A percentile compares a stretch with the other conserved stretches of the same genome.
These are phyloP conservation scores for Mythimna impura DNA, from an alignment of 2,888 invertebrate species.

Conservation along the genomic window DNA sequence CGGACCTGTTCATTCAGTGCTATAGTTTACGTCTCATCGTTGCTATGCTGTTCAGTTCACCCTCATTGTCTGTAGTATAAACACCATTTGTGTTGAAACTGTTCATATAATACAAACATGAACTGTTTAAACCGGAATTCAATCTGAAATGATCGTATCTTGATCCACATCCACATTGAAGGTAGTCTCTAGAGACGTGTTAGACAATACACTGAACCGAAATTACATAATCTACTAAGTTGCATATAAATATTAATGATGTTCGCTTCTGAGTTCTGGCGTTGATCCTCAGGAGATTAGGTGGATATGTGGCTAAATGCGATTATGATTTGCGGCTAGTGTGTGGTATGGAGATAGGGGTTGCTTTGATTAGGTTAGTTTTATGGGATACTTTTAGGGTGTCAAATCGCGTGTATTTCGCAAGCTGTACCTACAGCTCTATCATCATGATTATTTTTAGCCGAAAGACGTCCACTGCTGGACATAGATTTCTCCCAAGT, in stretches of 20 bases:
- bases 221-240: conserved; percentile 68
- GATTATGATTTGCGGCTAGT: conserved; percentile 28
- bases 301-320: conserved; percentile 31
- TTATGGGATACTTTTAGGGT: neutral
- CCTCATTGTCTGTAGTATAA: neutral
- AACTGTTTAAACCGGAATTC: conserved; percentile 32
- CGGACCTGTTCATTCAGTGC: neutral
- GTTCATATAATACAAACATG: conserved; percentile 12
- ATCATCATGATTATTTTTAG: too few species aligned
- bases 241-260: conserved; percentile 72
- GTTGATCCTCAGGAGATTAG: conserved; percentile 61
- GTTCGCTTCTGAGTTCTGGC: conserved; percentile 58
- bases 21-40: neutral
- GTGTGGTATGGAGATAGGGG: neutral
- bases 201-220: conserved; percentile 49
- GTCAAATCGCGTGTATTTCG: too few species aligned
- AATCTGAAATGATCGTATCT: conserved; percentile 33
- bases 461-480: too few species aligned
- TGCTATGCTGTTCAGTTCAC: neutral
- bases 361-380: conserved; percentile 24
- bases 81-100: neutral
- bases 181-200: conserved; percentile 62
- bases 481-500: too few species aligned
- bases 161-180: conserved; percentile 28
- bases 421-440: too few species aligned